These are phyloP conservation scores for Empidonax alnorum DNA, from an alignment of 2,113 vertebrate genomes.

Conservation along the genomic window DNA sequence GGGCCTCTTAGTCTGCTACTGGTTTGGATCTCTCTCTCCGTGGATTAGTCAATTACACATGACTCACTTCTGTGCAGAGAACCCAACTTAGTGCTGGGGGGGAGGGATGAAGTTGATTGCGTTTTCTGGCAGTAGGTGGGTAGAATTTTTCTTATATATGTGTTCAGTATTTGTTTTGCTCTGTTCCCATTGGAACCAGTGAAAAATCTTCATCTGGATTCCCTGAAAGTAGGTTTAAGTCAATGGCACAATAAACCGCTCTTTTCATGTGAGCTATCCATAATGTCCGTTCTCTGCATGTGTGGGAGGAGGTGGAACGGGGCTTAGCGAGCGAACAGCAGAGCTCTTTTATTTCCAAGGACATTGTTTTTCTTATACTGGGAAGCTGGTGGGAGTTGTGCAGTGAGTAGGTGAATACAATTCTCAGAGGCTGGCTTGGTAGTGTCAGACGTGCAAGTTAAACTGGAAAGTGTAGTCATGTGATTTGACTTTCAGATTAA, in stretches of 20 bases:
- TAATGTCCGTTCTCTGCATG: background rate
- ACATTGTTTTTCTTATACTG: background rate
- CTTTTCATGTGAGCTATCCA: background rate
- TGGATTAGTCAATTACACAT: background rate
- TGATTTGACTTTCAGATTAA: constrained; percentile 43
- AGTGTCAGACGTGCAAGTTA: constrained; percentile 36
- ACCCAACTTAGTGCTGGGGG: background rate
- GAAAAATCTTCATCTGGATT: background rate
- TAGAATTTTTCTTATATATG: background rate
- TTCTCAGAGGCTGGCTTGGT: background rate
- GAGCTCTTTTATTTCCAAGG: background rate
- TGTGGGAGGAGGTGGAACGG: background rate
- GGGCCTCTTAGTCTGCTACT: background rate
- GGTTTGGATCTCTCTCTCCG: background rate
- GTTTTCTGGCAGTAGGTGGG: background rate
- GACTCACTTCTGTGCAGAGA: background rate
- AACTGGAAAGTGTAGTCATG: constrained; percentile 20
- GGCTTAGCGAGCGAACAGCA: background rate
- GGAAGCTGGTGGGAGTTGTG: constrained; percentile 13
- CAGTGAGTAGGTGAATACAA: constrained; percentile 4
- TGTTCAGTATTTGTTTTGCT: background rate
- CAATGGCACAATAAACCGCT: background rate
- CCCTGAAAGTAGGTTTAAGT: background rate
- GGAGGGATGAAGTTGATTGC: background rate
- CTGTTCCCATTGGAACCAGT: background rate